Evolutionary conservation across 2,113 vertebrate genomes (phyloP), one percentile per base, ranked within the genome.

Genomic region (Chaetops frenatus): DNA sequence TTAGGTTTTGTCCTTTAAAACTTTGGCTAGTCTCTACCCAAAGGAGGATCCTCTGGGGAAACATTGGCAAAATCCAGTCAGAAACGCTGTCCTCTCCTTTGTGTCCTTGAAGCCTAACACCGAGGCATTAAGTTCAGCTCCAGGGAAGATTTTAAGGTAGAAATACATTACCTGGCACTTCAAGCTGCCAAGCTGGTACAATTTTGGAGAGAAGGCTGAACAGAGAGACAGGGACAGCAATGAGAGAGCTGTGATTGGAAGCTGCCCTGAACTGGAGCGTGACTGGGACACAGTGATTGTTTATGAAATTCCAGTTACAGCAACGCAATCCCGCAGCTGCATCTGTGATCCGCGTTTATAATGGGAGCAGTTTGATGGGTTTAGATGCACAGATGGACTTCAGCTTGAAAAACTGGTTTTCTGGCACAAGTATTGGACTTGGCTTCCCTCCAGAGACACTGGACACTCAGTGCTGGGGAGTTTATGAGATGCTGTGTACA

Each of bases 401-500:
- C 20, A 73, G 90, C 77, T 91, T 86, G 92, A 81, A 84, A 91
- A 91, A 88, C 56, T 48, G 60, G 11, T 64, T 81, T 74, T 64
- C 69, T 93, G 94, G 89, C 91, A 57, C 42, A 83, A 87, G 56
- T 29, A 7, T 40, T 42, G 57, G 86, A 27, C 70, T 94, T 95
- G 92, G 93, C 93, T 74, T 84, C 73, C 44, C 78, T 96, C 90
- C 92, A 95, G 81, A 71, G 84, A 29, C 48, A 25, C 81, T 71
- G 84, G 77, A 81, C 91, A 53, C 40, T 90, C 54, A 50, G 78
- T 92, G 84, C 90, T 84, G 73, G 33, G 87, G 40, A 91, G 87
- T 94, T 81, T 62, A 81, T 95, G 93, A 91, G 85, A 91, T 60
- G 72, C 70, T 33, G 12, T 58, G 53, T 74, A 33, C 81, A 67